Evolutionary conservation across 2,113 vertebrate genomes (phyloP).

Genomic region (Drymodes brunneopygia): DNA sequence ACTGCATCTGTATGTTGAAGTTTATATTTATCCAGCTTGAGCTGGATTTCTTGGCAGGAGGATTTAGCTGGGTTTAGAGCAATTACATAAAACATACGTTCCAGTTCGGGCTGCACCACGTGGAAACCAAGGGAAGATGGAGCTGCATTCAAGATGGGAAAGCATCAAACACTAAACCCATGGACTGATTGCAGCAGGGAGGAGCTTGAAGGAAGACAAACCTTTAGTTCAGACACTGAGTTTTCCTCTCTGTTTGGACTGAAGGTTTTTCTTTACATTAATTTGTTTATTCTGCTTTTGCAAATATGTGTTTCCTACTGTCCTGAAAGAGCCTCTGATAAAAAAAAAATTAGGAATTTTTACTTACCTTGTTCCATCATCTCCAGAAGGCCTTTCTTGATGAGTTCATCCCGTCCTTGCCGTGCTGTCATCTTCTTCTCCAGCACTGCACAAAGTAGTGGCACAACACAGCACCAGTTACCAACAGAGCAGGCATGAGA

Average conservation of each 20-base stretch:
- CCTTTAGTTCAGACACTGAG: background rate
- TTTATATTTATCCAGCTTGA: background rate
- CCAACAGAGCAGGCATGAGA: background rate
- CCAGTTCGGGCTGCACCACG: background rate
- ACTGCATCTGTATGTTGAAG: background rate
- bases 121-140: background rate
- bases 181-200: background rate
- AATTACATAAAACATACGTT: background rate
- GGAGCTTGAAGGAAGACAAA: background rate
- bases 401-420: slow-evolving; percentile 83
- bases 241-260: background rate
- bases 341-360: background rate
- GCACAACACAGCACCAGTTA: slow-evolving; percentile 24
- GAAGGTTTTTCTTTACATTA: background rate
- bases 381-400: slow-evolving; percentile 82
- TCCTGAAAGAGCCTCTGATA: background rate
- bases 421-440: slow-evolving; percentile 86
- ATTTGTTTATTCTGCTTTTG: background rate
- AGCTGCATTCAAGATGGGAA: background rate
- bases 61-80: background rate
- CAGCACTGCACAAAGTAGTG: slow-evolving; percentile 65
- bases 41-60: background rate
- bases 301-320: background rate
- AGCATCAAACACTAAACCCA: background rate
- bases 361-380: slow-evolving; percentile 83